Percentiles rank a stretch among this genome's conserved stretches.
Conservation (phyloP, 2,888 invertebrate species). For the Caprella mutica region DNA sequence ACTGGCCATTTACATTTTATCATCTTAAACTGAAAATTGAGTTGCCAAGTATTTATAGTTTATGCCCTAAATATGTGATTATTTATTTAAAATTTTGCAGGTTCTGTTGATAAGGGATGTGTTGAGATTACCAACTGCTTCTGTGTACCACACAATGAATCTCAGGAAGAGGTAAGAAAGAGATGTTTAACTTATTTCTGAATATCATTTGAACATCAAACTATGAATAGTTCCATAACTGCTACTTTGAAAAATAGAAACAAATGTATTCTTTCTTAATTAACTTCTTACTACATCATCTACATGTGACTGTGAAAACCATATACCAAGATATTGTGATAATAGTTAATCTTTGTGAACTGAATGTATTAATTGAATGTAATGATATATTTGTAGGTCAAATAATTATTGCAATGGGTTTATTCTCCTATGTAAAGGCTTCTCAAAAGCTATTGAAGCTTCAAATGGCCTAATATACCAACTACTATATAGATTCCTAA, state of each 20-base stretch:
- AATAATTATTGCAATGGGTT: too few species aligned
- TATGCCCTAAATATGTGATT: slow-evolving; percentile 3
- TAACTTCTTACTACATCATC: not conserved
- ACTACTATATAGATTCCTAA: too few species aligned
- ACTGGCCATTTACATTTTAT: not conserved
- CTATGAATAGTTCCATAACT: not conserved
- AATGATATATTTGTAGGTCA: too few species aligned
- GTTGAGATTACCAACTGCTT: slow-evolving; percentile 98
- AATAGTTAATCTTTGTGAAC: too few species aligned
- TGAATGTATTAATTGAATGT: too few species aligned
- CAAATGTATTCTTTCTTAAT: not conserved
- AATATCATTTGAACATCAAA: too few species aligned
- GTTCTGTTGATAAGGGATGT: slow-evolving; percentile 75
- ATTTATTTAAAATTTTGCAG: slow-evolving; percentile 45
- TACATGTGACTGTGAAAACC: not conserved
- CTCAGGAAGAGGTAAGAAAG: slow-evolving; percentile 60
- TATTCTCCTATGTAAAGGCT: too few species aligned
- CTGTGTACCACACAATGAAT: slow-evolving; percentile 97
- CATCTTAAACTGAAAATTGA: not conserved
- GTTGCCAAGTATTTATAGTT: not conserved
- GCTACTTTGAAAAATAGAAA: not conserved
- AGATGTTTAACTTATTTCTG: not conserved
- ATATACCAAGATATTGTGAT: not conserved
- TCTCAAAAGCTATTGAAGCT: too few species aligned
- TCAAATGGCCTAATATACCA: too few species aligned